Conservation (phyloP, 1,140 invertebrate species). For the Zaprionus nigranus region DNA sequence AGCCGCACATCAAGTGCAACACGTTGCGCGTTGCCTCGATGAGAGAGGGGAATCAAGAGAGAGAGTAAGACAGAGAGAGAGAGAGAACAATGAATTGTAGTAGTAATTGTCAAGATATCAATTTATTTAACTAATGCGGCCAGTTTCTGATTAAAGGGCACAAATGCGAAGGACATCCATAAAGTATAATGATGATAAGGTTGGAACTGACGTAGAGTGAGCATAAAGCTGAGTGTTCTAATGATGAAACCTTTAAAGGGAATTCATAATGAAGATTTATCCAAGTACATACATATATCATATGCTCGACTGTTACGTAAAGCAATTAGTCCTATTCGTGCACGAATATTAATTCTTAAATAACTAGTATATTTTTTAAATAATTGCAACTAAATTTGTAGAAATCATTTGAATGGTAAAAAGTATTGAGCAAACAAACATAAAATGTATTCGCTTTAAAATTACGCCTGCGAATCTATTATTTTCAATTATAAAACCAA, state of each 20-base stretch:
- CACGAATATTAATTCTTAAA: no score
- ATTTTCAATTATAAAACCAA: no score
- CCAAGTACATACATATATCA: no score
- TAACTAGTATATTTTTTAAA: no score
- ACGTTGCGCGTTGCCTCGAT: slow-evolving; percentile 53
- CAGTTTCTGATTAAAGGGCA: slow-evolving; percentile 24
- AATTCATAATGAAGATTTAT: background rate
- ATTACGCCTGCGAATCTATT: no score
- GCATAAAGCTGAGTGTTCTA: background rate
- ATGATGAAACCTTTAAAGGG: background rate
- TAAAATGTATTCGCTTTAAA: no score
- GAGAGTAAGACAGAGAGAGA: background rate
- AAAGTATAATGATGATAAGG: slow-evolving; percentile 9
- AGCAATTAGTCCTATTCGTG: no score
- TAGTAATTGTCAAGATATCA: slow-evolving; percentile 47
- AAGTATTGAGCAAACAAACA: no score
- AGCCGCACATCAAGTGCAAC: slow-evolving; percentile 60
- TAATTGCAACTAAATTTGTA: no score
- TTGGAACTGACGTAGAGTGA: background rate
- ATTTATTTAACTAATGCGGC: slow-evolving; percentile 51
- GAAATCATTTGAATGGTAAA: no score
- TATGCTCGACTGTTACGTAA: no score
- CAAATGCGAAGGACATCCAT: slow-evolving; percentile 4
- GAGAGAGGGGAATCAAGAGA: slow-evolving; percentile 1
- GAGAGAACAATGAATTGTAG: slow-evolving; percentile 45